phyloP scores from a whole-genome alignment of 2,797 vertebrate species.

The Gambelia wislizenii region DNA sequence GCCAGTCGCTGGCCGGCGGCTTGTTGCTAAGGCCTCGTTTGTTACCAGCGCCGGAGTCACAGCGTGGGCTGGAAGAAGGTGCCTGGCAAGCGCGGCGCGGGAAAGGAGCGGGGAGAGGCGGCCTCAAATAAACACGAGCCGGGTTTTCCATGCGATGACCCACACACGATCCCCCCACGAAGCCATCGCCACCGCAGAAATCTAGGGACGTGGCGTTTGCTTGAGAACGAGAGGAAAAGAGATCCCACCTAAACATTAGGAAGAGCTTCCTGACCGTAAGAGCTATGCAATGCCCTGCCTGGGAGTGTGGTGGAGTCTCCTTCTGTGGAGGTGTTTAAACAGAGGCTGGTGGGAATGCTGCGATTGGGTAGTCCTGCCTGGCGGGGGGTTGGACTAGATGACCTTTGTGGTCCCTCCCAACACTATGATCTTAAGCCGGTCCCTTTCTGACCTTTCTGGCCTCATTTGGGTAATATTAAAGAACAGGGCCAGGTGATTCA shows the following conservation, averaged over 20 bases:
- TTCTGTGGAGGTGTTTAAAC: too few relatives aligned
- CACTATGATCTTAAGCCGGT: too few relatives aligned
- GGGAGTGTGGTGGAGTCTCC: too few relatives aligned
- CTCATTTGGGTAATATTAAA: conserved; percentile 69
- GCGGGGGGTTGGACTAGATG: too few relatives aligned
- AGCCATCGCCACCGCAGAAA: conserved; percentile 73
- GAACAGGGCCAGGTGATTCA: conserved; percentile 53
- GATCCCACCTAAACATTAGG: too few relatives aligned
- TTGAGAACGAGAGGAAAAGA: too few relatives aligned
- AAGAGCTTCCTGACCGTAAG: too few relatives aligned
- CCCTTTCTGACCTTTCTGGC: too few relatives aligned
- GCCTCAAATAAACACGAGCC: conserved; percentile 66
- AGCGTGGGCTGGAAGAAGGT: conserved; percentile 76
- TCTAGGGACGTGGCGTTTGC: conserved; percentile 70
- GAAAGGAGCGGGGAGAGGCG: conserved; percentile 56
- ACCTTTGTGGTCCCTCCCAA: too few relatives aligned
- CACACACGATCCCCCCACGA: conserved; percentile 79
- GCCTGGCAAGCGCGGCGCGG: conserved; percentile 61
- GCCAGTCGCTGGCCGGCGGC: conserved; percentile 72
- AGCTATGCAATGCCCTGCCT: too few relatives aligned
- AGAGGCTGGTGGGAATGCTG: too few relatives aligned
- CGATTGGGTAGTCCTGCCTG: too few relatives aligned
- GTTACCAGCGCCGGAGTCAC: conserved; percentile 68
- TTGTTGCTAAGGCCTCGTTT: conserved; percentile 82
- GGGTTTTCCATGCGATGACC: conserved; percentile 80